phyloP scores from a whole-genome alignment of 2,888 invertebrate species.

The Rotaria sp. region DNA sequence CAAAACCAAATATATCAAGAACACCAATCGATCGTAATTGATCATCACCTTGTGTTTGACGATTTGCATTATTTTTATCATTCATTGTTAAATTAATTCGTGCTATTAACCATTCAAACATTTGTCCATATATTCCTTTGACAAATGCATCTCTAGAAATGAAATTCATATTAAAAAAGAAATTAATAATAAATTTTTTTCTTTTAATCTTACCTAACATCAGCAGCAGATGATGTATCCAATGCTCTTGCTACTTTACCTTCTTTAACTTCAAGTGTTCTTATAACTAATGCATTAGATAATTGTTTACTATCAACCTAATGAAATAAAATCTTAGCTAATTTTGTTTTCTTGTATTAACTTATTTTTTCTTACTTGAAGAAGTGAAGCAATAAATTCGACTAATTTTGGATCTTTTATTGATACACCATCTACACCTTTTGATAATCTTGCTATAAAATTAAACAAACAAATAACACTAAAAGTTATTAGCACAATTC shows the following conservation, averaged over 20 bases:
- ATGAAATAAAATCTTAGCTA: neutral
- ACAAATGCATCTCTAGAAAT: conserved; percentile 96
- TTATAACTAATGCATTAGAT: conserved; percentile 66
- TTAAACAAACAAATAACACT: neutral
- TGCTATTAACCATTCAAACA: conserved; percentile 89
- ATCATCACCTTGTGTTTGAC: conserved; percentile 60
- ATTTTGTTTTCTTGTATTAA: too few species aligned
- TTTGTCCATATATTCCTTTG: conserved; percentile 88
- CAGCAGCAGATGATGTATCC: conserved; percentile 81
- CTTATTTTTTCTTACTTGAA: neutral
- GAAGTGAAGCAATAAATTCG: neutral
- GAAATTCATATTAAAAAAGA: conserved; percentile 75
- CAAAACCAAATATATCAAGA: conserved; percentile 96
- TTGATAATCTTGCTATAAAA: neutral
- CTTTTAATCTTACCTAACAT: conserved; percentile 61
- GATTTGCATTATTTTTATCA: neutral
- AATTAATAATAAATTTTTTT: too few species aligned
- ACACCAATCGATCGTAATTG: conserved; percentile 76
- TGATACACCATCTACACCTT: neutral
- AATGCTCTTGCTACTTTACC: conserved; percentile 68
- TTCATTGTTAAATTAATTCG: conserved; percentile 69
- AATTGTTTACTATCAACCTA: conserved; percentile 3
- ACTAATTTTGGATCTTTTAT: neutral
- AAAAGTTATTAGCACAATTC: too few species aligned
- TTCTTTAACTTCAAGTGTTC: conserved; percentile 70